Conservation (phyloP, 1,140 invertebrate genomes). For the Apis mellifera region Amel_HAv3.1 CM009942.2:10933001-10933500, state of each 20-base stretch:
- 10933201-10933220: not conserved
- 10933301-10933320: too few species aligned
- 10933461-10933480: not conserved
- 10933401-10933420: too few species aligned
- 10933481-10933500: not conserved
- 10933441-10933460: too few species aligned
- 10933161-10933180: slow-evolving; percentile 26
- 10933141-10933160: slow-evolving; percentile 21
- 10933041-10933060: slow-evolving; percentile 48
- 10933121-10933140: slow-evolving; percentile 27
- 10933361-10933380: too few species aligned
- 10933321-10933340: too few species aligned
- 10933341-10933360: too few species aligned
- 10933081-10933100: slow-evolving; percentile 5
- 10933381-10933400: too few species aligned
- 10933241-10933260: not conserved
- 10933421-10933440: too few species aligned
- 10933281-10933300: too few species aligned
- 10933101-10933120: not conserved
- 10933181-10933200: not conserved
- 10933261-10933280: not conserved
- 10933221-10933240: not conserved
- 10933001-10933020: slow-evolving; percentile 61
- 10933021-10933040: slow-evolving; percentile 58
- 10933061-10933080: slow-evolving; percentile 15